Base-by-base conservation (phyloP, 2,797 vertebrate species). In the Spinibarbus caldwelli region DNA sequence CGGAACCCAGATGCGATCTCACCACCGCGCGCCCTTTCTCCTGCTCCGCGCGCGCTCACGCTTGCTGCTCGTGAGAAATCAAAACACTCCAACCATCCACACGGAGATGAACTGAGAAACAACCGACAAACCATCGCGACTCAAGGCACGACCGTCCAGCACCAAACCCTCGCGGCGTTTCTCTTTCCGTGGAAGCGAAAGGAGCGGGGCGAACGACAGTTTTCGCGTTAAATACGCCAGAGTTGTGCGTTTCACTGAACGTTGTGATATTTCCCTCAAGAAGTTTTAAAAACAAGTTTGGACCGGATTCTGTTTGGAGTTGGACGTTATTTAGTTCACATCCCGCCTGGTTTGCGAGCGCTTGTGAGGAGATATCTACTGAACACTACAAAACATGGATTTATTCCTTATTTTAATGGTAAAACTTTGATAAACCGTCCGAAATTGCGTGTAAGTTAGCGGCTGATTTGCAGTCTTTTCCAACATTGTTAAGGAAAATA, bases 1-100 rank as follows among this genome's bases (percentile, higher is more conserved):
- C 88, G 87, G 87, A 87, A 88, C 87, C 88, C 88, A 76, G 82
- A 62, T 78, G 78, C 84, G 45, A 68, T 84, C 80, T 77, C 85
- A 36, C 77, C 78, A 26, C 80, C 88, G 88, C 62, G 84, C 78
- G 38, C 66, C 41, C 54, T 67, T 34, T 49, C 83, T 73, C 80
- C 70, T 78, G 79, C 86, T 83, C 68, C 45, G 85, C 87, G 82
- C 84, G 78, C 78, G 76, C 38, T 78, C 57, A 78, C 76, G 57
- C 76, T 9, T 45, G 54, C 45, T 19, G 78, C 59, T 34, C 57
- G 85, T 10, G 47, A 83, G 49, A 75, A 82, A 80, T 29, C 66
- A 66, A 70, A 87, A 70, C 79, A 71, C 62, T 43, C 64, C 15
- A 45, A 8, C 34, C 62, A 45, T 67, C 64, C 12, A 64, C 78